phyloP scores from a whole-genome alignment of 2,113 vertebrate species.

The Lophius piscatorius region DNA sequence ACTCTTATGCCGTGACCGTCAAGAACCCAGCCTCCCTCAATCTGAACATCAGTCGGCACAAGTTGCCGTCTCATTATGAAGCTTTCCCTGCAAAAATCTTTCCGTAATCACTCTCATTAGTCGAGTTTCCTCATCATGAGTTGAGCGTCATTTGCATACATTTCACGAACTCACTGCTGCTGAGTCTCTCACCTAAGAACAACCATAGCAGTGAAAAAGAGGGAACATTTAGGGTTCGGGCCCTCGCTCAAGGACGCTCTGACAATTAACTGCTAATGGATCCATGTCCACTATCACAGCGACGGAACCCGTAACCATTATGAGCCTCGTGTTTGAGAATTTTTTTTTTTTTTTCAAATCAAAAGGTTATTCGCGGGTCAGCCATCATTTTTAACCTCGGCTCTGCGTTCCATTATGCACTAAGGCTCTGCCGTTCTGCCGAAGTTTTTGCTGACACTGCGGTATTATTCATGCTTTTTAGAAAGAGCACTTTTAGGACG shows the following conservation, averaged over 20 bases:
- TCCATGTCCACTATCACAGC: too few relatives aligned
- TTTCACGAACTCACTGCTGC: constrained; percentile 16
- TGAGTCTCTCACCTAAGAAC: background rate
- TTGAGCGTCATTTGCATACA: constrained; percentile 30
- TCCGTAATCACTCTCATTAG: constrained; percentile 3
- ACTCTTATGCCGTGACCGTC: background rate
- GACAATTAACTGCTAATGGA: too few relatives aligned
- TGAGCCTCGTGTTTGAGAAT: too few relatives aligned
- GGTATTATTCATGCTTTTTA: constrained; percentile 1
- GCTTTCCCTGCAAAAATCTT: background rate
- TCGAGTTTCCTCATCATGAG: background rate
- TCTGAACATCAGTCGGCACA: background rate
- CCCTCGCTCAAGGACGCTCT: too few relatives aligned
- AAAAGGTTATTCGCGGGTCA: constrained; percentile 1
- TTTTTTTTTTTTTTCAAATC: background rate
- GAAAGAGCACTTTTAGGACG: background rate
- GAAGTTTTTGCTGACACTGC: background rate
- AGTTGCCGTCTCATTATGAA: background rate
- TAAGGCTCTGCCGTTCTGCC: background rate
- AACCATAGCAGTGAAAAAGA: background rate
- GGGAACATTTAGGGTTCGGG: background rate
- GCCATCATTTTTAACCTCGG: background rate
- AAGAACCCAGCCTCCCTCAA: background rate
- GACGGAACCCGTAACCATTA: too few relatives aligned
- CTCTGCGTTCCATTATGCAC: constrained; percentile 7